Conservation (phyloP, 2,113 vertebrate species). For the Grus americana region DNA sequence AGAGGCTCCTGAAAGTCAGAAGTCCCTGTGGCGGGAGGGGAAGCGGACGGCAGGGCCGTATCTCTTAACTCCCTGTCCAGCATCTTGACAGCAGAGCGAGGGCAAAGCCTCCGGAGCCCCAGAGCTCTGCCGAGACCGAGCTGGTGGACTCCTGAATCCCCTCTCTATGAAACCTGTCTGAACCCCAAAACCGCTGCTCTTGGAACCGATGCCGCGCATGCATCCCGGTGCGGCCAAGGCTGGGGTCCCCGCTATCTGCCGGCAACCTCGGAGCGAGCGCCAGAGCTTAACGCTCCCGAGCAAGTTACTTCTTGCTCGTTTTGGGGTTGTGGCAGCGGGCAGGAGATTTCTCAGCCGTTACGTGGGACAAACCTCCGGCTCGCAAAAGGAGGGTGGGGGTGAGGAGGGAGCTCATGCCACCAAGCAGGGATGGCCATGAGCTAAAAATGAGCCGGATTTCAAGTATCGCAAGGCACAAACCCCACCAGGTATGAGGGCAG, state of each 20-base stretch:
- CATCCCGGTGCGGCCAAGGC: accelerated
- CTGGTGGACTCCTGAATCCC: not conserved
- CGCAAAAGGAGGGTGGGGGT: not conserved
- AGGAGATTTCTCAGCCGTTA: not conserved
- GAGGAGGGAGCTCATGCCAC: not conserved
- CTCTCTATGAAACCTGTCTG: not conserved
- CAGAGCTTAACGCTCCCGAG: not conserved
- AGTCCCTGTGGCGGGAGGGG: not conserved
- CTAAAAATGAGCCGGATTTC: not conserved
- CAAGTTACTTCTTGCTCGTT: not conserved
- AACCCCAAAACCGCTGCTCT: accelerated
- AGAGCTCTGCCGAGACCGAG: not conserved
- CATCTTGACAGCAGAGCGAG: not conserved
- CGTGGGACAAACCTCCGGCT: accelerated
- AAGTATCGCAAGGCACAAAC: accelerated
- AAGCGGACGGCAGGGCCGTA: accelerated
- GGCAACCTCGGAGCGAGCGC: accelerated
- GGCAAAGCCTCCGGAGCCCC: not conserved
- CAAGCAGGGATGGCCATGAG: not conserved
- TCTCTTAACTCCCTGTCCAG: accelerated
- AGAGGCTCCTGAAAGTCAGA: not conserved
- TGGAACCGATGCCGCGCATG: accelerated
- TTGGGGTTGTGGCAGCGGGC: not conserved
- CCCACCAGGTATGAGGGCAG: not conserved
- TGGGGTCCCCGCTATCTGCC: not conserved